These are phyloP conservation scores for Nesometra sesokonis DNA, from an alignment of 35 echinoderm and acorn worm genomes.

Conservation along the genomic window DNA sequence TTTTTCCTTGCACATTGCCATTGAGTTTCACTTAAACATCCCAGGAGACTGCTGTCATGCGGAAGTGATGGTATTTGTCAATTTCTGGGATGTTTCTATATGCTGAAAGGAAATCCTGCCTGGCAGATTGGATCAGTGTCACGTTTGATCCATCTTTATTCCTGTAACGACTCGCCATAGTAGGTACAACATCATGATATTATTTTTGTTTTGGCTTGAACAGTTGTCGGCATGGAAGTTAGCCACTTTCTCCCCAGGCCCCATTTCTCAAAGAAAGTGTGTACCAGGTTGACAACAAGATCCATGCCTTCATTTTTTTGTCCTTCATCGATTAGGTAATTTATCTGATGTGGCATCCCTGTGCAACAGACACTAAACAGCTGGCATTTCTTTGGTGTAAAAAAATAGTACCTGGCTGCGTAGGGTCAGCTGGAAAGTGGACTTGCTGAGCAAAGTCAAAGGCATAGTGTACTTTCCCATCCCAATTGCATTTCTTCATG, in stretches of 20 bases:
- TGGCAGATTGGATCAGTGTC: background rate
- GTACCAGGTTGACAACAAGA: background rate
- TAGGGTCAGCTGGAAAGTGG: too few species aligned
- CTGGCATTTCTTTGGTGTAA: too few species aligned
- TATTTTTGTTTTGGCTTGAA: conserved; percentile 13
- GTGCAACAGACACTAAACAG: too few species aligned
- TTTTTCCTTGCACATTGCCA: background rate
- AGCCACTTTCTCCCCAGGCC: background rate
- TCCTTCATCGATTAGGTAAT: conserved; percentile 4
- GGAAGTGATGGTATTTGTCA: background rate
- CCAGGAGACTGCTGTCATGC: background rate
- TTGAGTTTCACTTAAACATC: background rate
- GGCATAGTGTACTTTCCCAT: too few species aligned
- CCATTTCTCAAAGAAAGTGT: background rate
- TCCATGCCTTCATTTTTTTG: background rate
- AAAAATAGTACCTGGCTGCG: too few species aligned
- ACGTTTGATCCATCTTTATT: background rate
- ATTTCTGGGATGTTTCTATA: background rate
- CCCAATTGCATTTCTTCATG: too few species aligned
- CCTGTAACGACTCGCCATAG: background rate
- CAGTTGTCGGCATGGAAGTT: conserved; percentile 16
- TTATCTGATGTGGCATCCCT: background rate
- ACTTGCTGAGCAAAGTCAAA: too few species aligned
- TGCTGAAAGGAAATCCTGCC: background rate
- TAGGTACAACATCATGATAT: background rate